phyloP scores from a whole-genome alignment of 2,113 vertebrate species.

The Pardalotus punctatus region DNA sequence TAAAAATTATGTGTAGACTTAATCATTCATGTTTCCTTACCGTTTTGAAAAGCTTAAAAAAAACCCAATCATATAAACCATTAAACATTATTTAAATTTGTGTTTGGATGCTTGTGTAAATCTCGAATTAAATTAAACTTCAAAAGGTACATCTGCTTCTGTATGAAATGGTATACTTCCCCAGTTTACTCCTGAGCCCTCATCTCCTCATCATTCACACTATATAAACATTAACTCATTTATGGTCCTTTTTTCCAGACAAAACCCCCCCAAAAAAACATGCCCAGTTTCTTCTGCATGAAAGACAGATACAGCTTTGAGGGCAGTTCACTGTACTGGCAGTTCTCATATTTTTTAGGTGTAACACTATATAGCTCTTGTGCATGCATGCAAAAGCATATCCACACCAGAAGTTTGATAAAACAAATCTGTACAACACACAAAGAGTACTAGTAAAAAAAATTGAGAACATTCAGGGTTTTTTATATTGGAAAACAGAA shows the following conservation, averaged over 20 bases:
- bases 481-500: background rate
- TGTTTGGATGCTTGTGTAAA: background rate
- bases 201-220: background rate
- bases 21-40: background rate
- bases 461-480: background rate
- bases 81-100: background rate
- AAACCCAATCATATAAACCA: accelerated
- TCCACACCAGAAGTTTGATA: background rate
- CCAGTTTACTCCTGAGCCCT: background rate
- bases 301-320: background rate
- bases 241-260: no score
- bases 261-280: background rate
- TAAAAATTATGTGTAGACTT: background rate
- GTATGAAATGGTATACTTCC: background rate
- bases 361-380: background rate
- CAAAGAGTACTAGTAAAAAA: background rate
- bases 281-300: background rate
- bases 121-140: background rate
- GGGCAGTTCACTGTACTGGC: background rate
- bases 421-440: background rate
- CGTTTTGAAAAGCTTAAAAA: background rate
- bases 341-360: background rate
- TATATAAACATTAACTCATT: background rate
- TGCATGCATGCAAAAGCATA: background rate
- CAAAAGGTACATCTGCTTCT: background rate